Conservation (phyloP, 2,113 vertebrate genomes). For the Deroptyus accipitrinus region DNA sequence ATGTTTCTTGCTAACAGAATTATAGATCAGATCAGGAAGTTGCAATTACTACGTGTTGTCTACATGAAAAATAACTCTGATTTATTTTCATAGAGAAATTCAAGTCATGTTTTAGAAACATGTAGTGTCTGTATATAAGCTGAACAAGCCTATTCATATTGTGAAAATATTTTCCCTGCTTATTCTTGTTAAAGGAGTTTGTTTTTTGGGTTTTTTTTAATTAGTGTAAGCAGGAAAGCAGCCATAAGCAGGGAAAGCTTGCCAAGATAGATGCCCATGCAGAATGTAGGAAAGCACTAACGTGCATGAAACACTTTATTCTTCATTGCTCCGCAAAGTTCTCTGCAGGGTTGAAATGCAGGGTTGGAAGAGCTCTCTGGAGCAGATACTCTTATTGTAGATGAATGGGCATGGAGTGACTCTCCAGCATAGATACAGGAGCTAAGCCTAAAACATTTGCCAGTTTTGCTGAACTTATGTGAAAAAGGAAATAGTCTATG, state of each 20-base stretch:
- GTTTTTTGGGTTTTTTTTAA: background rate
- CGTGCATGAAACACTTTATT: background rate
- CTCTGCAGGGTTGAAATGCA: background rate
- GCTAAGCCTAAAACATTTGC: background rate
- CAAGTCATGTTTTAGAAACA: background rate
- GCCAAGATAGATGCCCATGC: background rate
- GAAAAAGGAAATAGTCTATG: conserved; percentile 16
- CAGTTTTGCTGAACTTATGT: background rate
- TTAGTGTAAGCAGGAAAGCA: background rate
- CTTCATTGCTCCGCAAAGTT: background rate
- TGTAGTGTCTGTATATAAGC: background rate
- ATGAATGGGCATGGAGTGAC: background rate
- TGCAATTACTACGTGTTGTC: background rate
- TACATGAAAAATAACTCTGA: background rate
- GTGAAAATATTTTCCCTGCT: background rate
- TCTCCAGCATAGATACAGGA: background rate
- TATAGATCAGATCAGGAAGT: background rate
- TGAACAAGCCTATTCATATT: background rate
- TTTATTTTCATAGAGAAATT: background rate
- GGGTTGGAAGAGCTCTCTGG: background rate
- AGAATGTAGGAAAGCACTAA: background rate
- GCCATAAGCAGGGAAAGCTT: background rate
- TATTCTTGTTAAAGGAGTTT: background rate
- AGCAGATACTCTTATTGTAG: background rate
- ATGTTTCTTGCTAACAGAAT: background rate